Base-by-base conservation (phyloP, 2,113 vertebrate species). In the Tautogolabrus adspersus region DNA sequence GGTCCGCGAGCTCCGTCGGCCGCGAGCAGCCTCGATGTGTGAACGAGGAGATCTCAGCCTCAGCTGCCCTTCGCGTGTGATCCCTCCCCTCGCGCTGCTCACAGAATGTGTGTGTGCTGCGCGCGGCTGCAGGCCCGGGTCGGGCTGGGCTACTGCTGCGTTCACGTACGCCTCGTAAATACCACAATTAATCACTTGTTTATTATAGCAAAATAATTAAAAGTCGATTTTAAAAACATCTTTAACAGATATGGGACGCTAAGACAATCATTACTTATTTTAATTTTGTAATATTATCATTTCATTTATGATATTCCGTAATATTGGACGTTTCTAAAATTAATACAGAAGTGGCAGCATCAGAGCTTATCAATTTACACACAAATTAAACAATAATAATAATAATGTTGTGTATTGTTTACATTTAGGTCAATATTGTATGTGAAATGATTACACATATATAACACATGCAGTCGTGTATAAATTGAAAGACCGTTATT, bases 51-150 rank as follows among this genome's bases (percentile, higher is more conserved):
- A 34, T 67, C 8, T 51, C 47, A 9, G 51, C 16, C 19, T 77
- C 78, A 6, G 66, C 66, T 82, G 86, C 86, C 84, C 86, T 44
- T 90, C 77, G 89, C 89, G 85, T 90, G 88, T 85, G 88, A 90
- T 77, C 89, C 89, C 87, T 83, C 88, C 86, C 77, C 68, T 80
- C 81, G 18, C 61, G 34, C 66, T 37, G n/a, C 75, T 26, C 73
- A 56, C 7, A 58, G 34, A 54, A 75, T 58, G 70, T 51, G 49
- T 62, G 57, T 44, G 76, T n/a, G 61, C 49, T 10, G 59, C 34
- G 72, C 57, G 64, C 58, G 40, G 12, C 58, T 42, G 34, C 34
- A 15, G 1, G 40, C 68, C 63, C 44, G 12, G 78, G 57, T 80
- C 81, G 79, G 79, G 40, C 61, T 84, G 59, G 79, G 68, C 76